Conservation (phyloP, 1,140 invertebrate genomes). For the Drosophila malerkotliana region DNA sequence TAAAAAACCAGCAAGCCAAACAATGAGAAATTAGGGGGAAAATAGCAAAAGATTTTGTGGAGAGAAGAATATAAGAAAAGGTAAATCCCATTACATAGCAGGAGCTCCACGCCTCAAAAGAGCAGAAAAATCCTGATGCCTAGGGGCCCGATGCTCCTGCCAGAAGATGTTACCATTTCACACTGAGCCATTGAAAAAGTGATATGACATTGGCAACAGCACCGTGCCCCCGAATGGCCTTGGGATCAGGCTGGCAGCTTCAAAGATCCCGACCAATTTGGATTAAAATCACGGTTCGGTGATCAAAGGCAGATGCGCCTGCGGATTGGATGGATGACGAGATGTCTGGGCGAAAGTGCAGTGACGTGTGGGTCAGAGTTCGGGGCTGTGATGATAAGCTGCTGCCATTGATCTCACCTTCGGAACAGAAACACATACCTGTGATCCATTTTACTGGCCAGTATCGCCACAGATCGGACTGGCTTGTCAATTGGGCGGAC, state of each 20-base stretch:
- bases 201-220: constrained; percentile 69
- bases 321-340: constrained; percentile 44
- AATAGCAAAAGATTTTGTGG: constrained; percentile 5
- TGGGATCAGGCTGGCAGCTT: constrained; percentile 41
- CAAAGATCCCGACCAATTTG: constrained; percentile 67
- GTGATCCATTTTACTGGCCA: constrained; percentile 74
- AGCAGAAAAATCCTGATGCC: constrained; percentile 42
- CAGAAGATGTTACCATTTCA: constrained; percentile 75
- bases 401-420: constrained; percentile 81
- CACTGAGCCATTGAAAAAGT: constrained; percentile 79
- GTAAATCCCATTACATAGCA: constrained; percentile 73
- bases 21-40: constrained; percentile 5
- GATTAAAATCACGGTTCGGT: constrained; percentile 82
- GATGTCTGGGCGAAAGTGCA: constrained; percentile 67
- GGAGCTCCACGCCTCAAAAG: constrained; percentile 79
- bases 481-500: constrained; percentile 80
- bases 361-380: constrained; percentile 68
- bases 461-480: constrained; percentile 62
- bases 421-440: constrained; percentile 43
- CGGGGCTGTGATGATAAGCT: constrained; percentile 31
- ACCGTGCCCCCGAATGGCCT: neutral
- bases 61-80: constrained; percentile 41
- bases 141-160: neutral
- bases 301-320: constrained; percentile 79
- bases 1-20: constrained; percentile 18